Base-by-base conservation (phyloP, 1,140 invertebrate species). In the Thaumatotibia leucotreta region DNA sequence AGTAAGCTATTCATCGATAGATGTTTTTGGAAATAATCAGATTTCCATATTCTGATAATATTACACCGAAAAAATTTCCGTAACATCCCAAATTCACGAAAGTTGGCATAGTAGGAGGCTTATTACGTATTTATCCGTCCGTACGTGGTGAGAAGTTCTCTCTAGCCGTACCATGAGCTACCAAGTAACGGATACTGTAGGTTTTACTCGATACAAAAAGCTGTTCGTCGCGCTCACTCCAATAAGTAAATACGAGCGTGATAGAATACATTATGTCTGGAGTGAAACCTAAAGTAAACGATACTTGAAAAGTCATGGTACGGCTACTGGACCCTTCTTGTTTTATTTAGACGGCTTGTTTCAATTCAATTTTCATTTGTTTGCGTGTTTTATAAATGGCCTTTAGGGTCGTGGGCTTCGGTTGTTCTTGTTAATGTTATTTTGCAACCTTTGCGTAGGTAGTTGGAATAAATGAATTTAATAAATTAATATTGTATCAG, bases 291-390 rank as follows among this genome's bases (percentile, higher is more conserved):
- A n/a, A n/a, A n/a, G n/a, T n/a, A n/a, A n/a, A n/a, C n/a, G n/a
- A n/a, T n/a, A n/a, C n/a, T n/a, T n/a, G n/a, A n/a, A n/a, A n/a
- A n/a, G n/a, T n/a, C n/a, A n/a, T n/a, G n/a, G n/a, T n/a, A n/a
- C n/a, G n/a, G n/a, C n/a, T n/a, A n/a, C n/a, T 27, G 22, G 50
- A 54, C 50, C 50, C 50, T 54, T 24, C 22, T 22, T 54, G 50
- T 54, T 54, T 54, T 54, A 54, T 54, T 54, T 54, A 54, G 50
- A 11, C n/a, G 50, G 50, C 23, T 54, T 54, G 50, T 54, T 54
- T 27, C 50, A 54, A 54, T 54, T 54, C 50, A 54, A 54, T 54
- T 54, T 54, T 54, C 50, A 54, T 54, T 54, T 54, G 50, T 54
- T 54, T 23, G 39, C 17, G 50, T 54, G 50, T 54, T 54, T 54